Conservation (phyloP, 2,797 vertebrate species). For the Thunnus albacares region DNA sequence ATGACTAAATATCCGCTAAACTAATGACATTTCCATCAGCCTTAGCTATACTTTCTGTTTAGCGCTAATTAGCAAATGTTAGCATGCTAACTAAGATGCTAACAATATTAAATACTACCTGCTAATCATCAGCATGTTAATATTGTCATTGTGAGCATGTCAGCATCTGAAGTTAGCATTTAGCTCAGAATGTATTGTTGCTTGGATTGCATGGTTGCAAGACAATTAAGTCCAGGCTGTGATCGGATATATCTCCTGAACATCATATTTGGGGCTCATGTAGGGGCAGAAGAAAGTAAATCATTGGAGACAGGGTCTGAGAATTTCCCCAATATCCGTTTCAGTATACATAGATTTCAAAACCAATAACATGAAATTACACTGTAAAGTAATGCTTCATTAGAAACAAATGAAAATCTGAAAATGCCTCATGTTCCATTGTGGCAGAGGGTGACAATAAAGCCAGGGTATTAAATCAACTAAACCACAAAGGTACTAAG, state of each 20-base stretch:
- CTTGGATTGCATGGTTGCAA: too few species aligned
- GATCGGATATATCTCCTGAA: background rate
- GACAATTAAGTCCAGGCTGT: too few species aligned
- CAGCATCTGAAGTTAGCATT: too few species aligned
- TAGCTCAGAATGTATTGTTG: too few species aligned
- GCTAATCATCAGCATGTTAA: too few species aligned
- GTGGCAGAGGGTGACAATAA: background rate
- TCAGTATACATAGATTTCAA: background rate
- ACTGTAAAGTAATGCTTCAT: background rate
- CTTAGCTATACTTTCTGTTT: too few species aligned
- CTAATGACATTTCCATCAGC: too few species aligned
- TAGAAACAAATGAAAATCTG: slow-evolving; percentile 3
- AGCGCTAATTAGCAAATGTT: too few species aligned
- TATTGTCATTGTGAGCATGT: too few species aligned
- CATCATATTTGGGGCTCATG: background rate
- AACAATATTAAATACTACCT: too few species aligned
- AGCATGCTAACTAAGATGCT: too few species aligned
- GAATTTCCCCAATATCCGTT: background rate
- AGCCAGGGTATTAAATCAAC: slow-evolving; percentile 13
- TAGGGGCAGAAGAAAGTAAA: background rate
- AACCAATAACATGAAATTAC: slow-evolving; percentile 4
- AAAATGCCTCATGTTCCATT: background rate
- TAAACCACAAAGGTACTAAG: slow-evolving; percentile 14
- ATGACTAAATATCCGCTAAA: too few species aligned
- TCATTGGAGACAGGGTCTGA: background rate